Percentiles rank a stretch among this genome's conserved stretches.
phyloP scores from a whole-genome alignment of 1,140 invertebrate genomes.

The Chironomus striatipennis region DNA sequence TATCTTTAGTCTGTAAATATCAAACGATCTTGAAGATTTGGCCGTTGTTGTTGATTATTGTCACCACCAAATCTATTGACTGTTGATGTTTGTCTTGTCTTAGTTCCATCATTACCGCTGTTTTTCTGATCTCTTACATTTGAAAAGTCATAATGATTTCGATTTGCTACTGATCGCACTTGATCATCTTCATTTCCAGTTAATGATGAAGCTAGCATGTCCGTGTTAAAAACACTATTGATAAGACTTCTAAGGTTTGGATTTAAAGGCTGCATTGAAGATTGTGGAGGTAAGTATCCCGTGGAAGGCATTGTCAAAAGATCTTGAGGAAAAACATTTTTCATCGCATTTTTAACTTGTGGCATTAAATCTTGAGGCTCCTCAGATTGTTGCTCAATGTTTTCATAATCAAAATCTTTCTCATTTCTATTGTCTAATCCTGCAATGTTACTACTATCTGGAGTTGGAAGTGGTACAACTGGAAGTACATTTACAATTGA shows the following conservation, averaged over 20 bases:
- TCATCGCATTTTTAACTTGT: neutral
- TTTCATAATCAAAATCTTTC: neutral
- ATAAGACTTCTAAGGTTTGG: neutral
- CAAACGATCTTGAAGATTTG: neutral
- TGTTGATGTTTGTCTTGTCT: neutral
- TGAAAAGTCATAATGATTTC: neutral
- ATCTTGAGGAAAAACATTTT: neutral
- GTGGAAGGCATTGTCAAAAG: neutral
- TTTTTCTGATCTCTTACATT: neutral
- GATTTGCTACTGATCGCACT: neutral
- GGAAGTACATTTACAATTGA: neutral
- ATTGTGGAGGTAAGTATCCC: neutral
- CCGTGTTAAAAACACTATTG: neutral
- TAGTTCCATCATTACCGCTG: neutral
- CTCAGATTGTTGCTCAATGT: neutral
- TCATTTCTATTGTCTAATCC: neutral
- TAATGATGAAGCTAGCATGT: neutral
- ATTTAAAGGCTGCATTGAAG: neutral
- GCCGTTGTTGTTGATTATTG: neutral
- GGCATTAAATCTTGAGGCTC: neutral
- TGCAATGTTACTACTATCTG: neutral
- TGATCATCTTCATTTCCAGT: neutral
- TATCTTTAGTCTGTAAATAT: neutral
- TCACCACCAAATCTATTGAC: neutral
- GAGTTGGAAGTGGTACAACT: neutral